phyloP scores from a whole-genome alignment of 2,888 invertebrate species.

The Cerastis leucographa region DNA sequence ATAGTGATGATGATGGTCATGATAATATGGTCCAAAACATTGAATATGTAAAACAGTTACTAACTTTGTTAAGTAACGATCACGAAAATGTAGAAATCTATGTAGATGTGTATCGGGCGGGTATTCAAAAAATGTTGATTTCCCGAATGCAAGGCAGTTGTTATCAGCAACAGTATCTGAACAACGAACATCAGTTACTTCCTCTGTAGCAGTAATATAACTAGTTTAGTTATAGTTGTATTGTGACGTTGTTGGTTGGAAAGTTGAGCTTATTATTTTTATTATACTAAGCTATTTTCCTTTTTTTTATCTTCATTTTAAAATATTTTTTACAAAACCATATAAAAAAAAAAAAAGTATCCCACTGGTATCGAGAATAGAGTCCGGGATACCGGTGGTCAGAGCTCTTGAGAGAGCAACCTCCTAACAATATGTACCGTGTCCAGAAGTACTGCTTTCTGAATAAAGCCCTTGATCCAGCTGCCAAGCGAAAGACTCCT shows the following conservation, averaged over 20 bases:
- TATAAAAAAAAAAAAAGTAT: too few relatives aligned
- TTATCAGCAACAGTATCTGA: slow-evolving; percentile 56
- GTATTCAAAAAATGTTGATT: slow-evolving; percentile 64
- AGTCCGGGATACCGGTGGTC: too few relatives aligned
- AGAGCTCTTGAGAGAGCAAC: too few relatives aligned
- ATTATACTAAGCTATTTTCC: too few relatives aligned
- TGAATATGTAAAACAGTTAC: slow-evolving; percentile 34
- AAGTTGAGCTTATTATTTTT: slow-evolving; percentile 33
- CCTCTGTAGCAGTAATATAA: slow-evolving; percentile 54
- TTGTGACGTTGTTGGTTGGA: slow-evolving; percentile 28
- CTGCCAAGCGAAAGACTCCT: too few relatives aligned
- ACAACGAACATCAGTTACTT: slow-evolving; percentile 54
- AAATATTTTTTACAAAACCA: too few relatives aligned
- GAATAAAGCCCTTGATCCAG: too few relatives aligned
- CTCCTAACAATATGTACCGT: too few relatives aligned
- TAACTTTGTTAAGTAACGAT: slow-evolving; percentile 40
- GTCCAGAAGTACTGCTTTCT: too few relatives aligned
- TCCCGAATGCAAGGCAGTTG: slow-evolving; percentile 46
- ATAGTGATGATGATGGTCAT: neutral
- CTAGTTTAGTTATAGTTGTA: slow-evolving; percentile 42
- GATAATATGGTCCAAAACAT: neutral
- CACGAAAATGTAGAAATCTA: slow-evolving; percentile 56
- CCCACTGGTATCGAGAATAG: too few relatives aligned
- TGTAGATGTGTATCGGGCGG: slow-evolving; percentile 55
- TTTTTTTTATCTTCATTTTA: too few relatives aligned